Evolutionary conservation across 2,888 invertebrate genomes (phyloP).

Genomic region (Cheilosia vulpina): DNA sequence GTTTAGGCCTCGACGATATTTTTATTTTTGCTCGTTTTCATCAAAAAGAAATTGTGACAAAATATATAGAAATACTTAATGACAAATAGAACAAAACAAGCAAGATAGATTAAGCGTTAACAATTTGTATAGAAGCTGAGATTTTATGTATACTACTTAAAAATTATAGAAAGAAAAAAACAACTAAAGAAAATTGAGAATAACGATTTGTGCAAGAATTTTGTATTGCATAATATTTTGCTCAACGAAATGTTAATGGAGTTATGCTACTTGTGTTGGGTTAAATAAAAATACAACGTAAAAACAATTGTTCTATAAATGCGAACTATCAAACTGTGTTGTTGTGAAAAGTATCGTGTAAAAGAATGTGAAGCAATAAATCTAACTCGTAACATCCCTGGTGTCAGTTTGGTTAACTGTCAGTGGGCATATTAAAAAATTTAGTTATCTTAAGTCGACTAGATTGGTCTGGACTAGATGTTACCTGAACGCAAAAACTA

Average conservation of each 20-base stretch:
- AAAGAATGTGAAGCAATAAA: background rate
- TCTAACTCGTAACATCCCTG: too few relatives aligned
- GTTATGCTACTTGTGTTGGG: background rate
- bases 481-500: too few relatives aligned
- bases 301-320: background rate
- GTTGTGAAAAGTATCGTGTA: background rate
- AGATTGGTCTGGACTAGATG: too few relatives aligned
- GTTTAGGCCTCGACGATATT: slow-evolving; percentile 43
- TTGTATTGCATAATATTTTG: slow-evolving; percentile 79
- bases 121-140: slow-evolving; percentile 21
- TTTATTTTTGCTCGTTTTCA: slow-evolving; percentile 1
- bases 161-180: slow-evolving; percentile 1
- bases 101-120: slow-evolving; percentile 3
- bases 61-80: slow-evolving; percentile 3
- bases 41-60: background rate
- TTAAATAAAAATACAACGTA: background rate
- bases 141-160: slow-evolving; percentile 1
- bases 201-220: slow-evolving; percentile 83
- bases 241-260: slow-evolving; percentile 12
- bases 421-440: too few relatives aligned
- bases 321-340: background rate
- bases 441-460: too few relatives aligned
- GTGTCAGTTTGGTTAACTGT: too few relatives aligned
- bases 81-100: slow-evolving; percentile 1
- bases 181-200: slow-evolving; percentile 81